A percentile compares a stretch with the other conserved stretches of the same genome.
Evolutionary conservation across 2,888 invertebrate genomes (phyloP).

Genomic region (Drosophila prostipennis): DNA sequence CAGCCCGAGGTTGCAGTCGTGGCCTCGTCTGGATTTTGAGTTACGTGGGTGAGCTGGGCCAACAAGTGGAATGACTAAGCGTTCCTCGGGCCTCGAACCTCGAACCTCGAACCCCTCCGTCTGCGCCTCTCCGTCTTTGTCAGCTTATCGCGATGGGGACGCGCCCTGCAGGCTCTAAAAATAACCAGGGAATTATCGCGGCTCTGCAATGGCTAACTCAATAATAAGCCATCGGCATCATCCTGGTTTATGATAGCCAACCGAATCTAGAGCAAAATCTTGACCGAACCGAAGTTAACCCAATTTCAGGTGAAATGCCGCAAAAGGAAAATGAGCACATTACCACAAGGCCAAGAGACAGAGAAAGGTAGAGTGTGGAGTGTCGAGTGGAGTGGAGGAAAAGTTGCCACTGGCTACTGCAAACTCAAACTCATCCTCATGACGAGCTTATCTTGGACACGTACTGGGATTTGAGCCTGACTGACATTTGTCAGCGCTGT

Average conservation of each 20-base stretch:
- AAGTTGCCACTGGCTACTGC: conserved; percentile 6
- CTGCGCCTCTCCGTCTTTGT: conserved; percentile 19
- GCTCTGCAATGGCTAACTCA: conserved; percentile 47
- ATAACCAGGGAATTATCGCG: conserved; percentile 50
- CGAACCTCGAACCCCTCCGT: conserved; percentile 1
- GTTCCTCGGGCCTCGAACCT: conserved; percentile 38
- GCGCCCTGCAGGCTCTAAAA: conserved; percentile 72
- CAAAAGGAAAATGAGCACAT: conserved; percentile 80
- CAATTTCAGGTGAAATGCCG: conserved; percentile 65
- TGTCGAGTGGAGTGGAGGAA: conserved; percentile 1
- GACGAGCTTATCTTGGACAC: conserved; percentile 60
- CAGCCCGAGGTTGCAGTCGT: conserved; percentile 23
- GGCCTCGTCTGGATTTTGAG: conserved; percentile 49
- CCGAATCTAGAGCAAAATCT: conserved; percentile 66
- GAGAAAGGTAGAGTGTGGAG: conserved; percentile 15
- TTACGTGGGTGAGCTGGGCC: conserved; percentile 76
- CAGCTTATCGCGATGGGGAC: conserved; percentile 70
- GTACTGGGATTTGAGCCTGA: conserved; percentile 67
- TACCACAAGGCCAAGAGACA: conserved; percentile 37
- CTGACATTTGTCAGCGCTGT: conserved; percentile 68
- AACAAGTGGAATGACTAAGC: conserved; percentile 76
- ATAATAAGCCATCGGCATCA: conserved; percentile 41
- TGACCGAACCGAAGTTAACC: conserved; percentile 68
- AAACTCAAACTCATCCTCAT: conserved; percentile 13
- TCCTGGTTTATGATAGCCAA: conserved; percentile 28